Percentiles rank a stretch among this genome's conserved stretches.
These are phyloP conservation scores for Exocentrus adspersus DNA, from an alignment of 2,888 invertebrate genomes.

Conservation along the genomic window DNA sequence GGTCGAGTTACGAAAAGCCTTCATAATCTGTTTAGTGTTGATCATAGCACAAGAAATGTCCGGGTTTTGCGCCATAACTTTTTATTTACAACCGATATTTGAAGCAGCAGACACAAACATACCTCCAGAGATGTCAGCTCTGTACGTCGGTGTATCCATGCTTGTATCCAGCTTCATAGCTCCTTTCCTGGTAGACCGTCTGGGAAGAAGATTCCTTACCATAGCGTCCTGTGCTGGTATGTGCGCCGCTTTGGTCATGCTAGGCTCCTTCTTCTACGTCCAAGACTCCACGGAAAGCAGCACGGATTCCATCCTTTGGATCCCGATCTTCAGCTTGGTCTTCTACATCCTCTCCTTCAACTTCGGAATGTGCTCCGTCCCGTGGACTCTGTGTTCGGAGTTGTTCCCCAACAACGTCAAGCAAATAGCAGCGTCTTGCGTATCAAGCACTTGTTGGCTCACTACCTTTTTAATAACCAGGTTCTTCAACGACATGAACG, in stretches of 20 bases:
- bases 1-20: conserved; percentile 78
- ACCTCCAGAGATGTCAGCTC: conserved; percentile 73
- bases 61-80: conserved; percentile 61
- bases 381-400: conserved; percentile 83
- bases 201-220: conserved; percentile 78
- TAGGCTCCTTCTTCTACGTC: conserved; percentile 65
- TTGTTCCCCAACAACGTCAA: conserved; percentile 82
- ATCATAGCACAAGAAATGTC: conserved; percentile 78
- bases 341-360: conserved; percentile 72
- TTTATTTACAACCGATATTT: conserved; percentile 72
- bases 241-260: conserved; percentile 68
- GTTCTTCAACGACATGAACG: conserved; percentile 70
- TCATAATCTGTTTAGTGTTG: conserved; percentile 72
- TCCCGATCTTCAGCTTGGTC: conserved; percentile 78
- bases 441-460: conserved; percentile 79
- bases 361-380: conserved; percentile 76
- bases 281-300: conserved; percentile 66
- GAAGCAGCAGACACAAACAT: conserved; percentile 71
- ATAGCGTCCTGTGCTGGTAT: conserved; percentile 75
- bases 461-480: conserved; percentile 78
- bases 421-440: conserved; percentile 76
- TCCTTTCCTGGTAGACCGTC: conserved; percentile 78
- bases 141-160: conserved; percentile 80
- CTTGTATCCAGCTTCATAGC: conserved; percentile 76
- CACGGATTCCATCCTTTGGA: conserved; percentile 67